These are phyloP conservation scores for Drosophila willistoni DNA, from an alignment of 1,140 invertebrate genomes.

Conservation along the genomic window DNA sequence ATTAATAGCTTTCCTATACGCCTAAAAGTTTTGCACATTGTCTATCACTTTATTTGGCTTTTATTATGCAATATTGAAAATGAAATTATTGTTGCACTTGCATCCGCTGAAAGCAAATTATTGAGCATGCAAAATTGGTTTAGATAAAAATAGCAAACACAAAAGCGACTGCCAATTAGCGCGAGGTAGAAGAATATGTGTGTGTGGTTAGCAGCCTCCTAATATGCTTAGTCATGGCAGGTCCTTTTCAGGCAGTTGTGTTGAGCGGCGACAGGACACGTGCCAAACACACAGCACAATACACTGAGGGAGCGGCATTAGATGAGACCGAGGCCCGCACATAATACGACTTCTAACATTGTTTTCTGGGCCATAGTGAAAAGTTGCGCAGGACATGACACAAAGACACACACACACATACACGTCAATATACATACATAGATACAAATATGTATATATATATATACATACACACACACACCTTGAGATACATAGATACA, in stretches of 20 bases:
- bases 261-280: constrained; percentile 56
- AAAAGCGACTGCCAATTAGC: constrained; percentile 75
- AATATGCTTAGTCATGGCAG: constrained; percentile 71
- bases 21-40: too few relatives aligned
- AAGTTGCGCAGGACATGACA: constrained; percentile 69
- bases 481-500: neutral
- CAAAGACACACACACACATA: constrained; percentile 30
- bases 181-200: constrained; percentile 4
- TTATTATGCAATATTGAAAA: too few relatives aligned
- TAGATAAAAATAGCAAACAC: constrained; percentile 49
- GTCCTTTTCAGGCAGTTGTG: constrained; percentile 40
- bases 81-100: constrained; percentile 5
- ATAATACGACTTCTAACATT: constrained; percentile 56
- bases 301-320: neutral
- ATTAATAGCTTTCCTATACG: too few relatives aligned
- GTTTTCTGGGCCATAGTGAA: constrained; percentile 70
- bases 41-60: too few relatives aligned
- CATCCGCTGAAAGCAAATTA: constrained; percentile 68
- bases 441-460: neutral
- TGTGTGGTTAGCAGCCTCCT: constrained; percentile 31
- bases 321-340: constrained; percentile 6
- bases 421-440: neutral
- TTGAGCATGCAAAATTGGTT: constrained; percentile 69
- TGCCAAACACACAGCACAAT: constrained; percentile 35
- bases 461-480: constrained; percentile 11